phyloP scores from a whole-genome alignment of 1,140 invertebrate genomes.

The Bombus picipes region DNA sequence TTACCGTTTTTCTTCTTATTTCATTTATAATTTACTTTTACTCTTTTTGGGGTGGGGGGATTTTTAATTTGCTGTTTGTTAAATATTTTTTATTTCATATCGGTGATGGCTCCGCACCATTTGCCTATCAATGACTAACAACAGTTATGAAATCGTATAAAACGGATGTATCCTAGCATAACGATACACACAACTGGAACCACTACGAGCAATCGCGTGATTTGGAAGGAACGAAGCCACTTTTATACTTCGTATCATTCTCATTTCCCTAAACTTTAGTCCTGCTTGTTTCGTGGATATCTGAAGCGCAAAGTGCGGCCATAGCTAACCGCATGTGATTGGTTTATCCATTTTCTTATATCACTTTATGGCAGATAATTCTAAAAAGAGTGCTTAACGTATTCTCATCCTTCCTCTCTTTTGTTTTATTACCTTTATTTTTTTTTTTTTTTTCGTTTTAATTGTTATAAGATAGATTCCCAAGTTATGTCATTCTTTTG shows the following conservation, averaged over 20 bases:
- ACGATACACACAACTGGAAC: constrained; percentile 27
- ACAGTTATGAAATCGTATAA: constrained; percentile 33
- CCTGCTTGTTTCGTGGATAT: not conserved
- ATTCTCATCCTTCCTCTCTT: not conserved
- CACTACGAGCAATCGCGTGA: constrained; percentile 24
- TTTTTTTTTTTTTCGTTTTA: not conserved
- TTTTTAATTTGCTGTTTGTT: constrained; percentile 9
- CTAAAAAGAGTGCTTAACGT: not conserved
- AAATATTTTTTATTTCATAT: not conserved
- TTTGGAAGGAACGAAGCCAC: not conserved
- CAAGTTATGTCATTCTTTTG: constrained; percentile 4
- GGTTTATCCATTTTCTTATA: constrained; percentile 1
- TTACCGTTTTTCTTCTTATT: not conserved
- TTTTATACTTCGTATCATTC: not conserved
- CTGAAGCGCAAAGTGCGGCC: not conserved
- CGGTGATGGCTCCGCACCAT: constrained; percentile 12
- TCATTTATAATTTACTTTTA: not conserved
- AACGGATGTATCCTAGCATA: constrained; percentile 22
- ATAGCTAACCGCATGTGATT: not conserved
- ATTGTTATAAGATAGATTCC: constrained; percentile 2
- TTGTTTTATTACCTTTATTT: not conserved
- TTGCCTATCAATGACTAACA: constrained; percentile 45
- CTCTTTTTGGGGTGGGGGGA: not conserved
- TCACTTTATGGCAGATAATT: constrained; percentile 48
- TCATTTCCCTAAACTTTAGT: not conserved